Conservation (phyloP, 2,113 vertebrate genomes). For the Arothron firmamentum region DNA sequence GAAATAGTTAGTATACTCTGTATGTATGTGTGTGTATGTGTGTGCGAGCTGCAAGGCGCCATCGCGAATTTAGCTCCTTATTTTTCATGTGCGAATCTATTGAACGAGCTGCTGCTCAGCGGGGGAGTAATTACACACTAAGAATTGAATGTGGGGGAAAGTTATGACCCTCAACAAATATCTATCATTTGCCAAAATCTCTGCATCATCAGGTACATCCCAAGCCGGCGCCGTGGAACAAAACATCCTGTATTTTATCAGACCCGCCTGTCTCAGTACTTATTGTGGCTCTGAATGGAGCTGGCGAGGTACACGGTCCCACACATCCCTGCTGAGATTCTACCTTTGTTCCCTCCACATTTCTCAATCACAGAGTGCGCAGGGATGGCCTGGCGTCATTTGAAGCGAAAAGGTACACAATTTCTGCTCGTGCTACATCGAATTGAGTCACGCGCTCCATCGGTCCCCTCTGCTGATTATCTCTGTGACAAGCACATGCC, state of each 20-base stretch:
- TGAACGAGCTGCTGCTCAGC: conserved; percentile 42
- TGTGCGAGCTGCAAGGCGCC: conserved; percentile 57
- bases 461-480: conserved; percentile 46
- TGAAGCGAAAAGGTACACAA: background rate
- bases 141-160: conserved; percentile 52
- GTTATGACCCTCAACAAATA: conserved; percentile 50
- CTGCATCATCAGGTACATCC: conserved; percentile 39
- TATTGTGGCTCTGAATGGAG: conserved; percentile 8
- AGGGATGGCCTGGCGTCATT: too few relatives aligned
- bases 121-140: conserved; percentile 52
- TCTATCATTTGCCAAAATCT: conserved; percentile 40
- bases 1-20: conserved; percentile 36
- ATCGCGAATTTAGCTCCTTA: conserved; percentile 43
- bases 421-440: conserved; percentile 5
- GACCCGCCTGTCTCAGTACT: conserved; percentile 21
- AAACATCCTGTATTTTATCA: conserved; percentile 35
- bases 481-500: conserved; percentile 17
- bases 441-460: conserved; percentile 31
- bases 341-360: too few relatives aligned
- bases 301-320: too few relatives aligned
- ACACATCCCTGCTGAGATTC: conserved; percentile 4
- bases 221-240: conserved; percentile 34
- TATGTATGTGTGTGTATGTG: conserved; percentile 20
- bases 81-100: conserved; percentile 57
- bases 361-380: too few relatives aligned